phyloP scores from a whole-genome alignment of 2,797 vertebrate species.

The Gorsachius magnificus region DNA sequence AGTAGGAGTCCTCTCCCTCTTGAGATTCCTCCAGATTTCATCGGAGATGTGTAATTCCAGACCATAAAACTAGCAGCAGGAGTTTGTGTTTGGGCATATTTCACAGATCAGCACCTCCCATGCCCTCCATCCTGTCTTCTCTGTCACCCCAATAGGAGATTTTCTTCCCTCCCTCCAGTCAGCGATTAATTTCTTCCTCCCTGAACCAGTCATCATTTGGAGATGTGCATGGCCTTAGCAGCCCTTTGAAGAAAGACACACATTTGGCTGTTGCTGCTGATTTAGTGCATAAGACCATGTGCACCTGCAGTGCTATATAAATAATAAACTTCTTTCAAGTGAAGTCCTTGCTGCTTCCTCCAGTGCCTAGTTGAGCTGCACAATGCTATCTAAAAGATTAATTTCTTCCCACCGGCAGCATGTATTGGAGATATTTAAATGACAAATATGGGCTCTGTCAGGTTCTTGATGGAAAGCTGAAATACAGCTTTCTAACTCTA shows the following conservation, averaged over 20 bases:
- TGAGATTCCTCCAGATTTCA: not conserved
- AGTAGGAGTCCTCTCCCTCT: not conserved
- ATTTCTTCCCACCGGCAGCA: not conserved
- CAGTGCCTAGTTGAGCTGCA: not conserved
- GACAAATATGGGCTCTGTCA: not conserved
- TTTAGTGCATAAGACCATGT: not conserved
- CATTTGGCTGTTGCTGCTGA: not conserved
- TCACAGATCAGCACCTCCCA: not conserved
- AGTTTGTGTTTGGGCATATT: not conserved
- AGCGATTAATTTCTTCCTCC: not conserved
- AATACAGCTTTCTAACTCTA: not conserved
- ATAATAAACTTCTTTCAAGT: not conserved
- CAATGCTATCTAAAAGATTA: not conserved
- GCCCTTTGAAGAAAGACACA: not conserved
- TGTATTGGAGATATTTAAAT: not conserved
- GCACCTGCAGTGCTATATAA: not conserved
- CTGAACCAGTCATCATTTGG: fast-evolving
- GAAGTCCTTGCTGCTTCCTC: not conserved
- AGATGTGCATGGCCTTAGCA: fast-evolving
- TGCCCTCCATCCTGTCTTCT: not conserved
- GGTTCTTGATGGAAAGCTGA: not conserved
- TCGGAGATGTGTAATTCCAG: not conserved
- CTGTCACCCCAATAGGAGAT: not conserved
- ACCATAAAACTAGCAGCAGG: not conserved
- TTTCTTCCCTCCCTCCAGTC: not conserved